These are phyloP conservation scores for Lophius piscatorius DNA, from an alignment of 2,113 vertebrate genomes.

Conservation along the genomic window DNA sequence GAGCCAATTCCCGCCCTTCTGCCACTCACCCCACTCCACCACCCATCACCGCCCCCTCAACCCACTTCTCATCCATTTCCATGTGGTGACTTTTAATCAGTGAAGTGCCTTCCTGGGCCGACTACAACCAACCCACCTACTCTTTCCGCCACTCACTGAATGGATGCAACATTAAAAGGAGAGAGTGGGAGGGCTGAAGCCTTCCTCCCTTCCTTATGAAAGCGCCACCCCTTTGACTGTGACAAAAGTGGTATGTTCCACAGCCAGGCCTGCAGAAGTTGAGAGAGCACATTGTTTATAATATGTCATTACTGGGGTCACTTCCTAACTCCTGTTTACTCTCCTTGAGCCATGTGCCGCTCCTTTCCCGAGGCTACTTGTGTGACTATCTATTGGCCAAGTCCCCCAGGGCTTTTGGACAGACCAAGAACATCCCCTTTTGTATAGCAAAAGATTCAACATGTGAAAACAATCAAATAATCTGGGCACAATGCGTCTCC, in stretches of 20 bases:
- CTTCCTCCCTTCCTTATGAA: constrained; percentile 45
- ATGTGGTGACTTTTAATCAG: constrained; percentile 77
- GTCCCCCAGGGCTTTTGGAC: constrained; percentile 57
- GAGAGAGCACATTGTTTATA: constrained; percentile 86
- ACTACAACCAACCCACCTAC: constrained; percentile 50
- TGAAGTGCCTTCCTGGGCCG: constrained; percentile 75
- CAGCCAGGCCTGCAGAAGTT: constrained; percentile 74
- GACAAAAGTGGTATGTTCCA: constrained; percentile 78
- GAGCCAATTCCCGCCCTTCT: constrained; percentile 62
- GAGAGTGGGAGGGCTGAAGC: constrained; percentile 29
- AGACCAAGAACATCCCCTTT: constrained; percentile 74
- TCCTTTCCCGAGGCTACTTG: constrained; percentile 36
- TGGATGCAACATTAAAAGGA: constrained; percentile 61
- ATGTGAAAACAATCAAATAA: constrained; percentile 86
- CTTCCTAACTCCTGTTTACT: constrained; percentile 85
- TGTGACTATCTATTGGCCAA: constrained; percentile 59
- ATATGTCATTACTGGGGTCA: constrained; percentile 82
- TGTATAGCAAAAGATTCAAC: constrained; percentile 77
- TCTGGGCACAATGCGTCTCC: constrained; percentile 80
- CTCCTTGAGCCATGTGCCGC: constrained; percentile 61
- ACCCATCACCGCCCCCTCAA: too few species aligned
- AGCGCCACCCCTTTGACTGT: constrained; percentile 69
- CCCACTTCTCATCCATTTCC: constrained; percentile 73
- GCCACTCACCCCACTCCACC: constrained; percentile 15
- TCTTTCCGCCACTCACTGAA: constrained; percentile 63